phyloP scores from a whole-genome alignment of 2,113 vertebrate species.

The Neogobius melanostomus region DNA sequence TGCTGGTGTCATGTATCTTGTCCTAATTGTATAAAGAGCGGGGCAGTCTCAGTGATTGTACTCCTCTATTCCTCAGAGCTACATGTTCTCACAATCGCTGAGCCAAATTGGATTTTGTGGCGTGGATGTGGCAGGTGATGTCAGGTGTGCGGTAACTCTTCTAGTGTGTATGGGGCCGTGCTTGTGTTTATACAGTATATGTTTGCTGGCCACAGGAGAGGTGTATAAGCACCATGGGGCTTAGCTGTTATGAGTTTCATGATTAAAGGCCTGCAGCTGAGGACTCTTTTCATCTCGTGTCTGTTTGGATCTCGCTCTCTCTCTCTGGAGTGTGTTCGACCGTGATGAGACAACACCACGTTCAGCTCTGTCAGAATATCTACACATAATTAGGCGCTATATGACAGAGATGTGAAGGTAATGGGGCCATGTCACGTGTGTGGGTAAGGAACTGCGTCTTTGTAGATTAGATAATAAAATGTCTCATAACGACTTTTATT shows the following conservation, averaged over 20 bases:
- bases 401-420: conserved; percentile 28
- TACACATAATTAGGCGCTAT: background rate
- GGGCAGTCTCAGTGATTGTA: background rate
- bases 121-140: conserved; percentile 36
- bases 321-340: conserved; percentile 27
- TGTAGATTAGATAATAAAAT: conserved; percentile 46
- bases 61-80: conserved; percentile 12
- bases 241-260: conserved; percentile 34
- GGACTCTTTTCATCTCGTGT: conserved; percentile 48
- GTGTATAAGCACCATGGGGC: conserved; percentile 12
- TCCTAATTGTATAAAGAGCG: background rate
- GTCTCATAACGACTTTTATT: conserved; percentile 38
- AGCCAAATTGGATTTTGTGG: conserved; percentile 35
- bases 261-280: conserved; percentile 45
- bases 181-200: conserved; percentile 10
- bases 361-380: background rate
- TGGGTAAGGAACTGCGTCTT: conserved; percentile 41
- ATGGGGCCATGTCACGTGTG: conserved; percentile 18
- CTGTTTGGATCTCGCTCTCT: conserved; percentile 29
- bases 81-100: conserved; percentile 19
- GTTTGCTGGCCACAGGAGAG: conserved; percentile 2
- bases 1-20: background rate
- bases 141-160: conserved; percentile 33
- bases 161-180: conserved; percentile 1
- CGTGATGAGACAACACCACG: background rate